A percentile compares a stretch with the other conserved stretches of the same genome.
These are phyloP conservation scores for Atherinomorus stipes DNA, from an alignment of 2,113 vertebrate species.

Conservation along the genomic window DNA sequence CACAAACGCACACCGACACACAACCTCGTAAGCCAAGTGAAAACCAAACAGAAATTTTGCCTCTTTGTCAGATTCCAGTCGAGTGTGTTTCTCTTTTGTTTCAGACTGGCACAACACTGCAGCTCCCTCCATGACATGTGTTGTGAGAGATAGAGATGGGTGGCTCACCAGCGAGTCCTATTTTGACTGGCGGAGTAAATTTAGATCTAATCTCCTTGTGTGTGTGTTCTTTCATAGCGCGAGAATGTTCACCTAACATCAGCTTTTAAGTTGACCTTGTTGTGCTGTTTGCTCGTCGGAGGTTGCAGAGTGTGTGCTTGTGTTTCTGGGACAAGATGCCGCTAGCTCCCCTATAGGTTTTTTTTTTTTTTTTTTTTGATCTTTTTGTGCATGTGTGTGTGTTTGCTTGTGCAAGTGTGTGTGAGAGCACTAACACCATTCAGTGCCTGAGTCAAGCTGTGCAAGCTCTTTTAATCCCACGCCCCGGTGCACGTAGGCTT, in stretches of 20 bases:
- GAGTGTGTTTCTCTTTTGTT: conserved; percentile 61
- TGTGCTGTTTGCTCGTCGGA: conserved; percentile 64
- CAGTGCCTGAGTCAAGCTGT: conserved; percentile 86
- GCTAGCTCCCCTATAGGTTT: conserved; percentile 50
- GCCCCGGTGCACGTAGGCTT: conserved; percentile 91
- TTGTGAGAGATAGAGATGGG: conserved; percentile 68
- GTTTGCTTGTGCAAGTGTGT: conserved; percentile 19
- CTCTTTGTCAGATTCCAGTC: conserved; percentile 63
- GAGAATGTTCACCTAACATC: conserved; percentile 73
- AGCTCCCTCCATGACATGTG: conserved; percentile 68
- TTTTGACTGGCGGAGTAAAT: conserved; percentile 73
- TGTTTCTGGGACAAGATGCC: conserved; percentile 60
- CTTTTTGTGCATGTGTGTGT: conserved; percentile 19
- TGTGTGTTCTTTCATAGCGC: conserved; percentile 72
- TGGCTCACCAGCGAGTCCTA: conserved; percentile 56
- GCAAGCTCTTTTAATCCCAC: conserved; percentile 92
- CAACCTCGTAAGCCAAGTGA: conserved; percentile 54
- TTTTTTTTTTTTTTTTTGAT: conserved; percentile 52
- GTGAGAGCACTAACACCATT: conserved; percentile 82
- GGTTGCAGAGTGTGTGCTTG: conserved; percentile 34
- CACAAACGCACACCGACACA: not conserved
- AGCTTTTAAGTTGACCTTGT: conserved; percentile 77
- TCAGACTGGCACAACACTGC: conserved; percentile 58
- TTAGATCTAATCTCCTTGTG: conserved; percentile 75
- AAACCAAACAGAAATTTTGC: conserved; percentile 69